Percentiles rank a stretch among this genome's conserved stretches.
phyloP scores from a whole-genome alignment of 2,888 invertebrate species.

The Drosophila neotestacea region DNA sequence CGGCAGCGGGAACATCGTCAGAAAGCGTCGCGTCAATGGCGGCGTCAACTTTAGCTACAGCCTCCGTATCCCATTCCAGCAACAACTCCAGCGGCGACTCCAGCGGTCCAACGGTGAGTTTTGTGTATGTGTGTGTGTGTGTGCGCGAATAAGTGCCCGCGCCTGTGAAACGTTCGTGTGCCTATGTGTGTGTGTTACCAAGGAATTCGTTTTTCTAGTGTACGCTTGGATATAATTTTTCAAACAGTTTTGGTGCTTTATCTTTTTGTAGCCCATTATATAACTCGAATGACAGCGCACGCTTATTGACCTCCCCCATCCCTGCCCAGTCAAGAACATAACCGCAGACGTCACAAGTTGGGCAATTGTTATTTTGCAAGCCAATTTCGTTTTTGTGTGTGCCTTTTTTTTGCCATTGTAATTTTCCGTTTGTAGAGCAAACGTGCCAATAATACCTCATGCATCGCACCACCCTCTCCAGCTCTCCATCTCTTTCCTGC shows the following conservation, averaged over 20 bases:
- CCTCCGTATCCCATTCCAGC: slow-evolving; percentile 13
- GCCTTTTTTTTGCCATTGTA: slow-evolving; percentile 51
- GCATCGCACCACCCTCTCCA: not conserved
- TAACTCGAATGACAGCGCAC: slow-evolving; percentile 62
- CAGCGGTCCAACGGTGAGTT: slow-evolving; percentile 51
- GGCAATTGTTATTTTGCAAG: slow-evolving; percentile 48
- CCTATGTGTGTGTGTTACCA: slow-evolving; percentile 13
- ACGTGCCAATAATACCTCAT: slow-evolving; percentile 10
- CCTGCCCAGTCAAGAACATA: not conserved
- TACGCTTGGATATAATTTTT: slow-evolving; percentile 2
- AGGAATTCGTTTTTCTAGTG: slow-evolving; percentile 4
- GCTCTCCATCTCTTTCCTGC: not conserved
- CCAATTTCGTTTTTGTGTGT: slow-evolving; percentile 12
- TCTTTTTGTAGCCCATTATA: slow-evolving; percentile 54
- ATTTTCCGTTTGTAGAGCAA: slow-evolving; percentile 47
- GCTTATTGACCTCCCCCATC: slow-evolving; percentile 51
- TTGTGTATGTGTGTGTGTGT: slow-evolving; percentile 13
- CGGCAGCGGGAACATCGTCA: slow-evolving; percentile 27
- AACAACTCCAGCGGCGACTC: slow-evolving; percentile 27
- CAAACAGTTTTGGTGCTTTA: slow-evolving; percentile 21
- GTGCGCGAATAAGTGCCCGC: not conserved
- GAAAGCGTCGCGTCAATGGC: slow-evolving; percentile 33
- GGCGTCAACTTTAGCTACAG: slow-evolving; percentile 23
- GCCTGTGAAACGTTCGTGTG: not conserved
- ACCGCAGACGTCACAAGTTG: slow-evolving; percentile 25